These are phyloP conservation scores for Pitta sordida DNA, from an alignment of 2,113 vertebrate species.

Conservation along the genomic window DNA sequence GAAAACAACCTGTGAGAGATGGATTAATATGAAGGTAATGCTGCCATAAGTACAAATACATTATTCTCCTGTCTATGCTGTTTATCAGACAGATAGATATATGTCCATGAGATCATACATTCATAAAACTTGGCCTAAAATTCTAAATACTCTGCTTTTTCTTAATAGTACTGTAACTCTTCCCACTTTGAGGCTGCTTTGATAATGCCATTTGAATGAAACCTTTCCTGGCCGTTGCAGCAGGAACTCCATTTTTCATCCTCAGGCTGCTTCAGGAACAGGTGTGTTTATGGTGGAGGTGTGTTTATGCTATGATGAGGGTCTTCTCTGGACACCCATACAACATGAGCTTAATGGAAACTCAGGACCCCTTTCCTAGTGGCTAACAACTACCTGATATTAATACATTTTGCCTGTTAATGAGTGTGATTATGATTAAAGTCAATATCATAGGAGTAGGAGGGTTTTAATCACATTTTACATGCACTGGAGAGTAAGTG, in stretches of 20 bases:
- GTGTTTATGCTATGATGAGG: background rate
- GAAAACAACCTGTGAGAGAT: conserved; percentile 19
- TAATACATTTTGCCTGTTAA: background rate
- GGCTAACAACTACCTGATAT: conserved; percentile 9
- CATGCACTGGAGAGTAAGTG: background rate
- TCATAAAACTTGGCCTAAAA: background rate
- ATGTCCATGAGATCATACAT: background rate
- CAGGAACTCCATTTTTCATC: background rate
- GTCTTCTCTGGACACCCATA: conserved; percentile 14
- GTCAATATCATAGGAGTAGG: background rate
- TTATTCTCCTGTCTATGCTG: background rate
- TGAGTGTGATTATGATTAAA: background rate
- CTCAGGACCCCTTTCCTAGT: background rate
- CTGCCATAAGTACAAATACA: background rate
- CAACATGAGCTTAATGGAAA: background rate
- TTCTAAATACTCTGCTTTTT: background rate
- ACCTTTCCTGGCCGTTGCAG: background rate
- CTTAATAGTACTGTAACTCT: background rate
- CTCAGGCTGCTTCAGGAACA: background rate
- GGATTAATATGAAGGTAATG: conserved; percentile 6
- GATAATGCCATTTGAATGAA: background rate
- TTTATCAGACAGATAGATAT: background rate
- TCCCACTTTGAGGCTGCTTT: background rate
- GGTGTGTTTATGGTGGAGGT: background rate
- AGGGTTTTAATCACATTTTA: background rate